Evolutionary conservation across 2,113 vertebrate genomes (phyloP), one percentile per base, ranked within the genome.

Genomic region (Castor canadensis): DNA sequence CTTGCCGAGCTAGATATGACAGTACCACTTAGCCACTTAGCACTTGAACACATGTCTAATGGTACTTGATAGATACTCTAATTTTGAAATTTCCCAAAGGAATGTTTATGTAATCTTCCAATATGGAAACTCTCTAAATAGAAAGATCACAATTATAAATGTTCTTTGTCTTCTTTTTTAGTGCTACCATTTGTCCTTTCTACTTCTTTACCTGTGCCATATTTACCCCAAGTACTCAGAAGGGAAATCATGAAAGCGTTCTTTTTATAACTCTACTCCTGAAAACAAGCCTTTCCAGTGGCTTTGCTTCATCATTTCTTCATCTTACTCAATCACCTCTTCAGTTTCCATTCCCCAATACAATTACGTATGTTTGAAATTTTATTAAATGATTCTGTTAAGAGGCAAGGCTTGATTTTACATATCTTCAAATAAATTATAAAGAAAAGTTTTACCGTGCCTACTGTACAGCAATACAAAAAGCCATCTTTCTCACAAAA

Each of bases 31-130:
- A 88, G 66, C 64, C 17, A 20, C 4, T 94, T 67, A 83, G 85
- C 62, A 62, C 93, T 62, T 89, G 71, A 75, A 60, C 49, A 86
- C 69, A 47, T 64, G 73, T 52, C 45, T 73, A 64, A 54, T 71
- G 66, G 56, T 67, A 97, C 75, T 91, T 77, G 43, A 82, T 93
- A 89, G 26, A 73, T 35, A 67, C 86, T 66, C 73, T 96, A 91
- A 95, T 91, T 96, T 93, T 97, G 89, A 89, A 89, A 82, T 64
- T 60, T 67, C 79, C 82, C 87, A 88, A 73, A 94, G 54, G 43
- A 94, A 72, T 93, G 67, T 80, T 71, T 82, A 60, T 17, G 13
- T 66, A 72, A 67, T 72, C 84, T 94, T 64, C 30, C 73, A 73
- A 67, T 64, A 43, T 93, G 72, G 71, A 79, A 90, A 83, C 45